Evolutionary conservation across 1,140 invertebrate species (phyloP).

Genomic region (Neodiprion lecontei): DNA sequence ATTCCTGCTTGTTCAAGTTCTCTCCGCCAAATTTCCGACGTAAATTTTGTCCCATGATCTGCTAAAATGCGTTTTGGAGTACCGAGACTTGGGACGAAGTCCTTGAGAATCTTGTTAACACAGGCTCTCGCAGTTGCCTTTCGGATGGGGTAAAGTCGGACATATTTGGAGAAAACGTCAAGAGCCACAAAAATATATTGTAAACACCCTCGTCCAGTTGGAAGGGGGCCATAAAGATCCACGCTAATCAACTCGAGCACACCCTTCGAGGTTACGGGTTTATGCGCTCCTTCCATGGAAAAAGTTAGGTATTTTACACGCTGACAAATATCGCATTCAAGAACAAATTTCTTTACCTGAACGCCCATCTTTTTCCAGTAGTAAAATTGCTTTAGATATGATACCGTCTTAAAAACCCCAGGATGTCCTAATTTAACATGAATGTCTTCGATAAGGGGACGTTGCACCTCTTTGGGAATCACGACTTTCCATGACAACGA

Average conservation of each 20-base stretch:
- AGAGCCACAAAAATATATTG: slow-evolving; percentile 40
- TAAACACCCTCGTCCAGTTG: slow-evolving; percentile 24
- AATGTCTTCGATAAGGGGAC: background rate
- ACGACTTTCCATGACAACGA: too few relatives aligned
- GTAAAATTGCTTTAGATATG: slow-evolving; percentile 30
- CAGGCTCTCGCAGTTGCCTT: slow-evolving; percentile 31
- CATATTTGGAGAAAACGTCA: slow-evolving; percentile 41
- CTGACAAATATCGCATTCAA: slow-evolving; percentile 22
- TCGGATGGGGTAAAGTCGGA: slow-evolving; percentile 35
- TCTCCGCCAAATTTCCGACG: slow-evolving; percentile 19
- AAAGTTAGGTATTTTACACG: background rate
- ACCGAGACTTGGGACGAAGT: background rate
- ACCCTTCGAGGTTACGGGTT: slow-evolving; percentile 20
- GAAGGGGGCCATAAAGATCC: slow-evolving; percentile 39
- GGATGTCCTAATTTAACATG: slow-evolving; percentile 40
- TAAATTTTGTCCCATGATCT: slow-evolving; percentile 27
- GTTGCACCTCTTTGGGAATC: too few relatives aligned
- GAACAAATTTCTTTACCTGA: slow-evolving; percentile 24
- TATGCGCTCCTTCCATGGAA: background rate
- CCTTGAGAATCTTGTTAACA: slow-evolving; percentile 13
- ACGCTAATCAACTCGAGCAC: slow-evolving; percentile 37
- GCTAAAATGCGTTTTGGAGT: slow-evolving; percentile 9
- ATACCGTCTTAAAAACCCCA: slow-evolving; percentile 34
- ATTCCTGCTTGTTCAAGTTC: slow-evolving; percentile 27
- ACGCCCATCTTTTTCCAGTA: slow-evolving; percentile 30